Base-by-base conservation (phyloP, 1,140 invertebrate species). In the Trichonephila inaurata region DNA sequence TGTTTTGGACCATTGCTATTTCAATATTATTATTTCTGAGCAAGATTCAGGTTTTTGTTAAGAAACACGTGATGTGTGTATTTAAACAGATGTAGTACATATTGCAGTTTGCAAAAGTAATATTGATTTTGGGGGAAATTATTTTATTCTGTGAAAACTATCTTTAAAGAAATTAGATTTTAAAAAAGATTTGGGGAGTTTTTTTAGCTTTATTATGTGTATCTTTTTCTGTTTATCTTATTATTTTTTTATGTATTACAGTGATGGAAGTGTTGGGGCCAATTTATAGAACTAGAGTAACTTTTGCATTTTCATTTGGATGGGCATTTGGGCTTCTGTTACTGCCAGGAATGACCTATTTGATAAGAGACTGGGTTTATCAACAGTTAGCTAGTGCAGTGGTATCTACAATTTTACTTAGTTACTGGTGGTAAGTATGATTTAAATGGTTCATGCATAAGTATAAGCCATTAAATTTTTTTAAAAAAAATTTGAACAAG, bases 231-330 rank as follows among this genome's bases (percentile, higher is more conserved):
- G 33, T 40, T 40, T 40, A 40, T 2, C 33, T 40, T 2, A 40
- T 40, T 1, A 3, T 40, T 40, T 40, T 85, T 85, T 19, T 91
- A 4, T 44, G 4, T 72, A 58, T 92, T 86, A 28, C 64, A 97
- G 98, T 97, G 90, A 96, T 98, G 95, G 98, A 98, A 96, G 98
- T 98, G 97, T 97, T 98, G 40, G 97, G 98, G 2, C 97, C 97
- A 1, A 96, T 96, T 77, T 98, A 97, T 95, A 96, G 98, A 77
- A 96, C 97, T 77, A 96, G 97, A 86, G 97, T 97, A 83, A 98
- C 98, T n/a, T 97, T 98, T 90, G 97, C 97, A 16, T 97, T 97
- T 95, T 97, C 97, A 96, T 96, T 97, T 95, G 98, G 98, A 95
- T 98, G 98, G 96, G 97, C 97, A 0, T 95, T 97, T 62, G 98